A percentile compares a stretch with the other conserved stretches of the same genome.
phyloP scores from a whole-genome alignment of 2,888 invertebrate genomes.

The Melangyna quadrimaculata region DNA sequence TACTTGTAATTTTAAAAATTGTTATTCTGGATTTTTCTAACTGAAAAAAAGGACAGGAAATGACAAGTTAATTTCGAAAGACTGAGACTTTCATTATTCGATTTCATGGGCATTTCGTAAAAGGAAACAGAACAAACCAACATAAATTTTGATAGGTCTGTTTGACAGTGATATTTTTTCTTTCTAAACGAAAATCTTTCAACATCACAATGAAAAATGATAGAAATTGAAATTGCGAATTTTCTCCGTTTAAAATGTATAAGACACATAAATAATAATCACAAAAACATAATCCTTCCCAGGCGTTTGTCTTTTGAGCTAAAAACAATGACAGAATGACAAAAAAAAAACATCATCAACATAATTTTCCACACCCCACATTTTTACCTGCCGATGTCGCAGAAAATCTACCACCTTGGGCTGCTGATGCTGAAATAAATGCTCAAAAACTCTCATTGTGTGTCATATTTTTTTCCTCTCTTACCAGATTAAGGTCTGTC shows the following conservation, averaged over 20 bases:
- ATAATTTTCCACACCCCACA: conserved; percentile 40
- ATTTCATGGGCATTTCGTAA: background rate
- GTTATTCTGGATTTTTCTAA: no score
- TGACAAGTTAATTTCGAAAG: no score
- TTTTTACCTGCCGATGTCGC: conserved; percentile 9
- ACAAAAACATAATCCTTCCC: conserved; percentile 26
- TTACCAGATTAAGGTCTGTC: conserved; percentile 72
- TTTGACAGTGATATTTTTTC: background rate
- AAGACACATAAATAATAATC: conserved; percentile 13
- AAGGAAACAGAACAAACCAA: background rate
- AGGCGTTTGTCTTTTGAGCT: conserved; percentile 54
- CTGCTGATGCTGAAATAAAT: conserved; percentile 35
- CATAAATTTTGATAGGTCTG: background rate
- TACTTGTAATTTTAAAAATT: no score
- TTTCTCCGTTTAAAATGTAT: background rate
- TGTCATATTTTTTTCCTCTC: conserved; percentile 58
- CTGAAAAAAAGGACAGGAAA: no score
- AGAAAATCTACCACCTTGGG: conserved; percentile 32
- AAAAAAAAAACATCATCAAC: conserved; percentile 40
- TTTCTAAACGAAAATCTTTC: background rate
- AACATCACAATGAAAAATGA: background rate
- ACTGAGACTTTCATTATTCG: background rate
- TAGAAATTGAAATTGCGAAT: conserved; percentile 47
- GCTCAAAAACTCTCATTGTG: conserved; percentile 64
- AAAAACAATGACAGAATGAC: conserved; percentile 36